Percentiles rank a stretch among this genome's conserved stretches.
These are phyloP conservation scores for Elegia similella DNA, from an alignment of 2,888 invertebrate genomes.

Conservation along the genomic window DNA sequence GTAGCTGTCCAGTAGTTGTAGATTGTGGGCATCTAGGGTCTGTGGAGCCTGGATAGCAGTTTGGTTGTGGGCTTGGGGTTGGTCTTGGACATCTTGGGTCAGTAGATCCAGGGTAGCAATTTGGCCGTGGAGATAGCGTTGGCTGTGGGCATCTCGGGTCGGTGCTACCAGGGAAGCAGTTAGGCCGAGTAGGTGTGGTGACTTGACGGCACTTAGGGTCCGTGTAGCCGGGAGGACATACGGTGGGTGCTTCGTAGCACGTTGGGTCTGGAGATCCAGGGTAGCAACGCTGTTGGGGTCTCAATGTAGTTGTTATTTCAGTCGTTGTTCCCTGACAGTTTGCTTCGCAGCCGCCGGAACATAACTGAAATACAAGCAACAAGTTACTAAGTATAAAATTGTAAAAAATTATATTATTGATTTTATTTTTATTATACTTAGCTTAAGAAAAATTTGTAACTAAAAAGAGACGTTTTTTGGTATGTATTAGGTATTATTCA, in stretches of 20 bases:
- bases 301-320: constrained; percentile 56
- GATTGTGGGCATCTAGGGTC: constrained; percentile 33
- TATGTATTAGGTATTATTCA: no score
- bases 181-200: constrained; percentile 39
- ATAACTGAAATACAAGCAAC: constrained; percentile 56
- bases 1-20: constrained; percentile 26
- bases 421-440: background rate
- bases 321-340: constrained; percentile 53
- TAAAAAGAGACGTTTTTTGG: no score
- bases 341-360: constrained; percentile 64
- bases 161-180: constrained; percentile 50
- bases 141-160: constrained; percentile 44
- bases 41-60: constrained; percentile 36
- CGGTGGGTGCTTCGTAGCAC: constrained; percentile 37
- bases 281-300: constrained; percentile 48
- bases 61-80: constrained; percentile 24
- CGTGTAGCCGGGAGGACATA: constrained; percentile 49
- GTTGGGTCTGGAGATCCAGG: constrained; percentile 55
- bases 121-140: constrained; percentile 26
- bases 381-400: no score
- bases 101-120: constrained; percentile 37
- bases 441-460: background rate
- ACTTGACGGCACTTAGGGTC: constrained; percentile 48
- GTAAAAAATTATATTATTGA: background rate
- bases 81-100: constrained; percentile 29